These are phyloP conservation scores for Netelia fuscicornis DNA, from an alignment of 2,888 invertebrate species.

Conservation along the genomic window DNA sequence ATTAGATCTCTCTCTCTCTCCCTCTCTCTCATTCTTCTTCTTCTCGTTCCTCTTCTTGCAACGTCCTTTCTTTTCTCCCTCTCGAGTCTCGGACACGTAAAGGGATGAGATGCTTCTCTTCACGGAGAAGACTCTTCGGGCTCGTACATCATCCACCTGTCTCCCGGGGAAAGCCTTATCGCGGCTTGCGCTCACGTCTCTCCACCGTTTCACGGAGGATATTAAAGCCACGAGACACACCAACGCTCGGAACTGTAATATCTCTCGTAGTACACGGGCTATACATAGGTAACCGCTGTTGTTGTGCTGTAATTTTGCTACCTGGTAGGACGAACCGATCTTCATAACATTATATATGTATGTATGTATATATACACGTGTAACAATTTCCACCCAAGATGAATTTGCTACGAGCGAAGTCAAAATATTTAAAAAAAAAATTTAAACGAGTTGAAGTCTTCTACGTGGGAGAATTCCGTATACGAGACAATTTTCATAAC, in stretches of 20 bases:
- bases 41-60: conserved; percentile 41
- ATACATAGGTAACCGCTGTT: conserved; percentile 16
- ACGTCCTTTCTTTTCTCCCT: conserved; percentile 49
- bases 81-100: conserved; percentile 60
- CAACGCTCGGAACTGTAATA: conserved; percentile 33
- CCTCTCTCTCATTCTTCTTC: conserved; percentile 19
- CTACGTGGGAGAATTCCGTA: no score
- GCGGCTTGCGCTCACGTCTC: conserved; percentile 67
- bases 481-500: no score
- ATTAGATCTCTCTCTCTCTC: conserved; percentile 53
- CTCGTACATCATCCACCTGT: conserved; percentile 69
- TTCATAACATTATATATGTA: not conserved
- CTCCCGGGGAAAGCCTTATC: conserved; percentile 72
- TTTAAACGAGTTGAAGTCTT: no score
- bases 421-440: not conserved
- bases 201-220: conserved; percentile 50
- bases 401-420: conserved; percentile 12
- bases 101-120: conserved; percentile 72
- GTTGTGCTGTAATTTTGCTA: conserved; percentile 47
- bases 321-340: conserved; percentile 8
- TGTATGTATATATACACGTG: not conserved
- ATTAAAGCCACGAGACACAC: conserved; percentile 63
- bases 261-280: conserved; percentile 21
- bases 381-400: conserved; percentile 24
- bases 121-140: conserved; percentile 71